Evolutionary conservation across 2,113 vertebrate species (phyloP).

Genomic region (Apeltes quadracus): DNA sequence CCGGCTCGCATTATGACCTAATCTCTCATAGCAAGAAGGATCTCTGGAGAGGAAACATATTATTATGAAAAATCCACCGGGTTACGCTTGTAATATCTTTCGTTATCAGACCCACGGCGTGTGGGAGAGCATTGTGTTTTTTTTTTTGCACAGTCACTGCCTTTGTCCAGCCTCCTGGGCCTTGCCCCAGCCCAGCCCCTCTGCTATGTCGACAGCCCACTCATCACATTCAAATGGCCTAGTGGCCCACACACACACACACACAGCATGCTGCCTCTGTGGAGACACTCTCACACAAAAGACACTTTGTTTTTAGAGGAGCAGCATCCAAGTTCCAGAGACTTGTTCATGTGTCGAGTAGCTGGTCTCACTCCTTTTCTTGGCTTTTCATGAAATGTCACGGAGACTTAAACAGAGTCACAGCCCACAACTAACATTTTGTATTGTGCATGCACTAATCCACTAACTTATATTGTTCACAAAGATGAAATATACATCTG

Average conservation of each 20-base stretch:
- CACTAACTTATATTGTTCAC: background rate
- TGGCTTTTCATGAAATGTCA: conserved; percentile 13
- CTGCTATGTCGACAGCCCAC: conserved; percentile 75
- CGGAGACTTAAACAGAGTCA: conserved; percentile 27
- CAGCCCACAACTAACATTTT: background rate
- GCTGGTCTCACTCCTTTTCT: conserved; percentile 17
- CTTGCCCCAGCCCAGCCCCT: conserved; percentile 65
- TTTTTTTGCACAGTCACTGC: conserved; percentile 77
- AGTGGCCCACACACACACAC: conserved; percentile 55
- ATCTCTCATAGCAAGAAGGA: background rate
- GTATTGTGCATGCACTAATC: background rate
- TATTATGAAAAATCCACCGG: background rate
- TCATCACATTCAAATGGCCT: conserved; percentile 76
- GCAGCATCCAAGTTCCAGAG: conserved; percentile 51
- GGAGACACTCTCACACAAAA: conserved; percentile 71
- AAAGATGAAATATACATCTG: background rate
- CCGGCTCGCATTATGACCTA: conserved; percentile 9
- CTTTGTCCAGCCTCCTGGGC: conserved; percentile 76
- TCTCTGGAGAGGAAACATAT: background rate
- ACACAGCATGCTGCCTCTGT: conserved; percentile 52
- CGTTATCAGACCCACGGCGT: conserved; percentile 8
- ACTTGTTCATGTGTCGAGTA: conserved; percentile 52
- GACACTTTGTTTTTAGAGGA: conserved; percentile 66
- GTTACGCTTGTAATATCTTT: background rate
- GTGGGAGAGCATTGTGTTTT: conserved; percentile 59